Base-by-base conservation (phyloP, 2,888 invertebrate genomes). In the Platycheirus rosarum region DNA sequence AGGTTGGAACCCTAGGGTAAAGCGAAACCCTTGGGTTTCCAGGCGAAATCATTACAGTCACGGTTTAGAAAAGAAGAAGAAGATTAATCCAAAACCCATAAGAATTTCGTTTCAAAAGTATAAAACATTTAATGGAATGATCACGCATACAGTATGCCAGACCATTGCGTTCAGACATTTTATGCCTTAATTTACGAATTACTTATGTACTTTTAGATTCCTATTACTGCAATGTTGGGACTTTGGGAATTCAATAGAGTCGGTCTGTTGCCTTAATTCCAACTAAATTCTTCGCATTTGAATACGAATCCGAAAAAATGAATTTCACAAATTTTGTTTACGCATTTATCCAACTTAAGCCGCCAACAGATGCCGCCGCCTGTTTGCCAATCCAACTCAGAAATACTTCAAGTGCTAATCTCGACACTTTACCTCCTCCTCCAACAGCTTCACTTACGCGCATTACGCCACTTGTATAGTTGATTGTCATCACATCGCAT, bases 401-500 rank as follows among this genome's bases (percentile, higher is more conserved):
- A 65, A 29, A 14, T 63, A 63, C 53, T 63, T 53, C 53, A 46
- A 40, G 70, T 49, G 44, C 8, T 53, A 53, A 53, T 53, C 35
- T 53, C 23, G n/a, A 18, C 46, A 63, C 73, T 65, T 6, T 29
- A 8, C 18, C 8, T n/a, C n/a, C n/a, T n/a, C n/a, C 11, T 48
- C 8, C 18, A 35, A 7, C 20, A 26, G 13, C 51, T 60, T 71
- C 37, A 40, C n/a, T 53, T 53, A 53, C 40, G 11, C 26, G 20
- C 18, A 35, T 62, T 79, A 51, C 77, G 46, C 63, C 77, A 77
- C 49, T 60, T 42, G 42, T 57, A 14, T 49, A 44, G 46, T 29
- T 46, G 57, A 66, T 74, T 42, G 48, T 20, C 42, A 23, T 9
- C 20, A 42, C 26, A 60, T 8, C 55, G 35, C 46, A 14, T 55